Base-by-base conservation (phyloP, 2,113 vertebrate species). In the Limanda limanda region DNA sequence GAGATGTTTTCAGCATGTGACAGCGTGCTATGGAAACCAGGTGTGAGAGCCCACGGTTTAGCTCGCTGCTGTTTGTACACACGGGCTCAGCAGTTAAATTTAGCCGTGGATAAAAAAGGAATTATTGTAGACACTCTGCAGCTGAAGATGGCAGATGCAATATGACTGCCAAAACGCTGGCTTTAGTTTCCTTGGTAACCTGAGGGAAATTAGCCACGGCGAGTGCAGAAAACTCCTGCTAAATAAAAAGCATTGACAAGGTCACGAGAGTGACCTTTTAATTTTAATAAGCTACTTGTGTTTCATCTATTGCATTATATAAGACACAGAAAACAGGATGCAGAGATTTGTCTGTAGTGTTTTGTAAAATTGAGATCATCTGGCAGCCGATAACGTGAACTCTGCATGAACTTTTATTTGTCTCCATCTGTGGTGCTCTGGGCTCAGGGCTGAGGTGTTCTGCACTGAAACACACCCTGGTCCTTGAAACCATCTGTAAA, bases 111-210 rank as follows among this genome's bases (percentile, higher is more conserved):
- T 85, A 66, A 76, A n/a, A 85, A 78, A 13, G 15, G 66, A 79
- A 63, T 82, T 80, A 73, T 57, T 67, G 67, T 81, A 55, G 71
- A 72, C 88, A 66, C 63, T 79, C 64, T 27, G 78, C 27, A 78
- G 74, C 73, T 86, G 68, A 86, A 86, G 81, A 91, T 56, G 86
- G 47, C 73, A 81, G 78, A 87, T 72, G 81, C 88, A 88, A 85
- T 59, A 84, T 78, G 64, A 78, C 68, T 73, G 27, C 72, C 57
- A 68, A 84, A 86, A 56, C 54, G n/a, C 42, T 81, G 9, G 9
- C n/a, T 74, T 80, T 81, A 66, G 83, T 91, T 86, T 82, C 90
- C 86, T 63, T 83, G 88, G 88, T 72, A 89, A 91, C 86, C 80
- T 74, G 78, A 67, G 67, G 54, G 68, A 55, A 88, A 89, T 81